Percentiles rank a stretch among this genome's conserved stretches.
These are phyloP conservation scores for Loris lydekkerianus DNA, from an alignment of 2,797 vertebrate species.

Conservation along the genomic window DNA sequence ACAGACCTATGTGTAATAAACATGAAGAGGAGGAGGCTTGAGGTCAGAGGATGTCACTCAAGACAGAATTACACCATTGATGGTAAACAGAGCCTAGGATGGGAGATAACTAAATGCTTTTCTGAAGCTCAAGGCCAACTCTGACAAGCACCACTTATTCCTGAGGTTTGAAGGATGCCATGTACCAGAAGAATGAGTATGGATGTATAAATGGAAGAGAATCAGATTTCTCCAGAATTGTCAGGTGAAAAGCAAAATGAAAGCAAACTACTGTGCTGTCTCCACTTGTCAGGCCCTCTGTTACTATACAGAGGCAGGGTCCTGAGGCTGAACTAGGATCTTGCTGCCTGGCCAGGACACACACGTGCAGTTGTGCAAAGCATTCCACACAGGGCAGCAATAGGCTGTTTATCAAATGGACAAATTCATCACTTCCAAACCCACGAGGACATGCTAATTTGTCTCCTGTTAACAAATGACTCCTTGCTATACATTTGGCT, in stretches of 20 bases:
- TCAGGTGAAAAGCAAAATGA: background rate
- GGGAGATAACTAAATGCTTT: background rate
- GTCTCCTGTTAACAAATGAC: constrained; percentile 56
- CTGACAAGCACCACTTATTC: background rate
- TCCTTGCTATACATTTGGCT: constrained; percentile 56
- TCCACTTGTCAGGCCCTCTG: background rate
- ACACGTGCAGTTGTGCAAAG: background rate
- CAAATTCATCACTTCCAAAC: constrained; percentile 46
- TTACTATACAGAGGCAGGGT: background rate
- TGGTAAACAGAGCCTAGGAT: background rate
- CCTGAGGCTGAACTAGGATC: background rate
- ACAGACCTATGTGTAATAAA: background rate
- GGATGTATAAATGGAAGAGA: background rate
- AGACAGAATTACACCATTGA: background rate
- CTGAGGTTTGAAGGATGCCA: background rate
- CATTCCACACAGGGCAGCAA: background rate
- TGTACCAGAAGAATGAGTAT: background rate
- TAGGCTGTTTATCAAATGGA: background rate
- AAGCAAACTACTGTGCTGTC: background rate
- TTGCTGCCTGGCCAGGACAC: background rate
- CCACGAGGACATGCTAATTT: constrained; percentile 34
- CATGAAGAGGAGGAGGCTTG: background rate
- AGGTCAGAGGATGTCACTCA: background rate
- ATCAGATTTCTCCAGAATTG: background rate
- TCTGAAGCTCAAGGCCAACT: background rate